phyloP scores from a whole-genome alignment of 2,797 vertebrate genomes.

The Glossophaga mutica region DNA sequence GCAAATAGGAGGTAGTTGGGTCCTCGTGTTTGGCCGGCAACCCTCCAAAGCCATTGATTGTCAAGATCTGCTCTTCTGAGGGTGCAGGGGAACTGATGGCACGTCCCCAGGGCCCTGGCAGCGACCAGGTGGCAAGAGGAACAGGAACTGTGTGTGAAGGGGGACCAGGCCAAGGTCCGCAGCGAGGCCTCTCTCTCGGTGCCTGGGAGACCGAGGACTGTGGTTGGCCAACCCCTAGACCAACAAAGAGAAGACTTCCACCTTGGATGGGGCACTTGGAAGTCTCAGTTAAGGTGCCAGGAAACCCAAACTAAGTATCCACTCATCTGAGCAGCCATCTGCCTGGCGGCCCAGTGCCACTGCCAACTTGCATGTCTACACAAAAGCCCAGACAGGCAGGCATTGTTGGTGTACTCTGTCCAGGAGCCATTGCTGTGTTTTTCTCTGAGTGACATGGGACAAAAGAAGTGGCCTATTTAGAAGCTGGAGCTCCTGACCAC shows the following conservation, averaged over 20 bases:
- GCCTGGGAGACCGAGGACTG: rapidly evolving
- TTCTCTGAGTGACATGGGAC: not conserved
- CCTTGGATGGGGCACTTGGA: not conserved
- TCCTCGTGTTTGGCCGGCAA: not conserved
- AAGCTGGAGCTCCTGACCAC: not conserved
- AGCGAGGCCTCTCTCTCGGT: not conserved
- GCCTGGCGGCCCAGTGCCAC: rapidly evolving
- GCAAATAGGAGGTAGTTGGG: not conserved
- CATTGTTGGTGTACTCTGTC: not conserved
- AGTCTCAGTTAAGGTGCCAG: not conserved
- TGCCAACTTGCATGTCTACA: rapidly evolving
- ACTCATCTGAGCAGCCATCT: rapidly evolving
- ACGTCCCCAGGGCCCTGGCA: not conserved
- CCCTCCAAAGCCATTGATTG: not conserved
- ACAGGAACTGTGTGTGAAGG: not conserved
- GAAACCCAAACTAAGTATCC: not conserved
- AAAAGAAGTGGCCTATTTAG: not conserved
- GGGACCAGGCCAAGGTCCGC: too few species aligned
- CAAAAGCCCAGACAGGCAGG: not conserved
- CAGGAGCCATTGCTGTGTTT: rapidly evolving
- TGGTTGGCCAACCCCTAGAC: not conserved
- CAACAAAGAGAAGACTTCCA: not conserved
- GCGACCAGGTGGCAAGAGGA: too few species aligned
- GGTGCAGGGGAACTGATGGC: not conserved
- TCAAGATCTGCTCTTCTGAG: not conserved